Evolutionary conservation across 2,888 invertebrate genomes (phyloP).

Genomic region (Proisotoma minuta): DNA sequence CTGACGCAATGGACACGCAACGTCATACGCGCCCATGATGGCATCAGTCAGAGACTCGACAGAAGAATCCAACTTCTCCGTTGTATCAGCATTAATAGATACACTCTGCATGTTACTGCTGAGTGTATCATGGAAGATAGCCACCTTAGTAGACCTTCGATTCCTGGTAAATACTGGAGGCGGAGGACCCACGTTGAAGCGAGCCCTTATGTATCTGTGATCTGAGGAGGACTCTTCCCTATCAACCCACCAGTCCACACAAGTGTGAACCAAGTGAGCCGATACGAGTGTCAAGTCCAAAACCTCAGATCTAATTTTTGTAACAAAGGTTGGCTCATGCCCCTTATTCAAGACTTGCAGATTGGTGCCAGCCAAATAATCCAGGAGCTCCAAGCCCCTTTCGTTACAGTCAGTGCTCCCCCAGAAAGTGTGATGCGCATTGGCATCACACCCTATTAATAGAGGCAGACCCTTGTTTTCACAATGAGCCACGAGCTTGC

Average conservation of each 20-base stretch:
- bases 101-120: background rate
- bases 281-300: constrained; percentile 25
- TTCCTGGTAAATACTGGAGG: background rate
- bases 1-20: constrained; percentile 16
- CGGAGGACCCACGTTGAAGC: background rate
- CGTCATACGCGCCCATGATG: background rate
- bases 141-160: constrained; percentile 21
- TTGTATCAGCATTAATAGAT: background rate
- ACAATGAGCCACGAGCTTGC: background rate
- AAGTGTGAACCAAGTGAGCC: background rate
- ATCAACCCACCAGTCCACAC: constrained; percentile 25
- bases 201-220: constrained; percentile 21
- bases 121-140: background rate
- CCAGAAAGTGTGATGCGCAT: constrained; percentile 31
- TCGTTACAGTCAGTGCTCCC: constrained; percentile 19
- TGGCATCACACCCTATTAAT: constrained; percentile 20
- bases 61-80: background rate
- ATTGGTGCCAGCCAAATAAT: constrained; percentile 9
- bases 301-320: constrained; percentile 15
- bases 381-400: constrained; percentile 16
- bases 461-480: background rate
- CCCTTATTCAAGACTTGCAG: constrained; percentile 26
- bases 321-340: constrained; percentile 26
- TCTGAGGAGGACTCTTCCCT: constrained; percentile 21
- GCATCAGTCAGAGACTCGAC: background rate